These are phyloP conservation scores for Orussus abietinus DNA, from an alignment of 1,140 invertebrate genomes.

Conservation along the genomic window DNA sequence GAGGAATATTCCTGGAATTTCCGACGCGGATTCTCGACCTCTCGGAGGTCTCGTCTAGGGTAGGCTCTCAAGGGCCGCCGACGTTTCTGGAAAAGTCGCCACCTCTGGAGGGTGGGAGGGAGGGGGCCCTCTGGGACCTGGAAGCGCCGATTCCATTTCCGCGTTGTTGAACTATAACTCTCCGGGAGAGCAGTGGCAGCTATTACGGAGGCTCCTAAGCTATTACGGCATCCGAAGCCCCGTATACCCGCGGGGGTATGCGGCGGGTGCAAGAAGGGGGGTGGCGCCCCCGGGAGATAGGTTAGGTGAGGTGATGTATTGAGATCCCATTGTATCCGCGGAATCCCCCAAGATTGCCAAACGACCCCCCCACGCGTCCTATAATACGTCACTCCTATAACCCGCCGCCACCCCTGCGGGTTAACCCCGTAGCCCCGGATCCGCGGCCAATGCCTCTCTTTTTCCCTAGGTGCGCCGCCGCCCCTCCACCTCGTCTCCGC, in stretches of 20 bases:
- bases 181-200: conserved; percentile 43
- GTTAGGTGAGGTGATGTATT: conserved; percentile 55
- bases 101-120: too few relatives aligned
- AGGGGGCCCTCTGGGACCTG: too few relatives aligned
- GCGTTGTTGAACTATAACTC: conserved; percentile 52
- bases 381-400: conserved; percentile 13
- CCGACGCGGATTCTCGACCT: too few relatives aligned
- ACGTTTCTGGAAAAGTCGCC: too few relatives aligned
- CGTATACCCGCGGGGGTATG: conserved; percentile 18
- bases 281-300: conserved; percentile 9
- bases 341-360: conserved; percentile 56
- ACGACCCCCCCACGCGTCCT: conserved; percentile 34
- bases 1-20: too few relatives aligned
- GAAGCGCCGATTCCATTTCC: conserved; percentile 46
- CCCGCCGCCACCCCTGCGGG: conserved; percentile 15
- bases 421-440: too few relatives aligned
- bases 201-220: conserved; percentile 49
- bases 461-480: conserved; percentile 13
- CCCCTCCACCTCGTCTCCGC: too few relatives aligned
- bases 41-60: too few relatives aligned
- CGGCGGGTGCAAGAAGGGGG: conserved; percentile 6
- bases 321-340: conserved; percentile 55
- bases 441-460: too few relatives aligned
- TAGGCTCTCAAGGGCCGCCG: too few relatives aligned
- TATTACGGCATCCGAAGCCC: conserved; percentile 46